These are phyloP conservation scores for Melanchra persicariae DNA, from an alignment of 2,888 invertebrate genomes.

Conservation along the genomic window DNA sequence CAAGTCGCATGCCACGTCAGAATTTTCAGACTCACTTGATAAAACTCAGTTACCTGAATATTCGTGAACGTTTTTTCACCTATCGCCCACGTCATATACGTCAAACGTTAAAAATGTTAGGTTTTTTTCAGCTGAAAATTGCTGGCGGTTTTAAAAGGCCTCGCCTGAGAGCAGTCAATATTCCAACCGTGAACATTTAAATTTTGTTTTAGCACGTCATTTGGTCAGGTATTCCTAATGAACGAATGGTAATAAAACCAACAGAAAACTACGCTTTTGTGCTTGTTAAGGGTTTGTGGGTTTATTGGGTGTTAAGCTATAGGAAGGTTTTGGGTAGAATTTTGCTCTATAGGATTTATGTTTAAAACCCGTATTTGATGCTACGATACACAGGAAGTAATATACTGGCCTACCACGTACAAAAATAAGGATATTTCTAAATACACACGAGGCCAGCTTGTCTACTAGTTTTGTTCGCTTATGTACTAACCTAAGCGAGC, in stretches of 20 bases:
- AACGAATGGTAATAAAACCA: slow-evolving; percentile 21
- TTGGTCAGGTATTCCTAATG: slow-evolving; percentile 24
- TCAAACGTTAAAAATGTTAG: slow-evolving; percentile 15
- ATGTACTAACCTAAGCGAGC: too few species aligned
- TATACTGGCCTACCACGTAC: too few species aligned
- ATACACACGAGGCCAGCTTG: too few species aligned
- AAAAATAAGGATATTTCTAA: too few species aligned
- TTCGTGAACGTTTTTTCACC: slow-evolving; percentile 8
- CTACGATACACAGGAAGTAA: too few species aligned
- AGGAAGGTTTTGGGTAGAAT: too few species aligned
- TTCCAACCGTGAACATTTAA: slow-evolving; percentile 17
- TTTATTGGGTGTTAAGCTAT: not conserved
- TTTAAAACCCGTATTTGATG: too few species aligned
- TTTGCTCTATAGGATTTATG: too few species aligned
- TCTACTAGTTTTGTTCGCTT: too few species aligned
- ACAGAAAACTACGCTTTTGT: slow-evolving; percentile 21
- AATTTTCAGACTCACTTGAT: slow-evolving; percentile 12
- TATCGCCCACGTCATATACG: not conserved
- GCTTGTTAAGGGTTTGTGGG: not conserved
- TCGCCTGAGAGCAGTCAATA: slow-evolving; percentile 35
- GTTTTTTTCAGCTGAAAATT: slow-evolving; percentile 19
- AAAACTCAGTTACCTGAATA: slow-evolving; percentile 3
- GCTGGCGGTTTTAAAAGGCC: slow-evolving; percentile 12
- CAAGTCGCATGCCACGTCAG: slow-evolving; percentile 19
- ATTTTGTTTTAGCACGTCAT: slow-evolving; percentile 46